Evolutionary conservation across 1,140 invertebrate species (phyloP), one percentile per base, ranked within the genome.

Genomic region (Dreissena rostriformis): DNA sequence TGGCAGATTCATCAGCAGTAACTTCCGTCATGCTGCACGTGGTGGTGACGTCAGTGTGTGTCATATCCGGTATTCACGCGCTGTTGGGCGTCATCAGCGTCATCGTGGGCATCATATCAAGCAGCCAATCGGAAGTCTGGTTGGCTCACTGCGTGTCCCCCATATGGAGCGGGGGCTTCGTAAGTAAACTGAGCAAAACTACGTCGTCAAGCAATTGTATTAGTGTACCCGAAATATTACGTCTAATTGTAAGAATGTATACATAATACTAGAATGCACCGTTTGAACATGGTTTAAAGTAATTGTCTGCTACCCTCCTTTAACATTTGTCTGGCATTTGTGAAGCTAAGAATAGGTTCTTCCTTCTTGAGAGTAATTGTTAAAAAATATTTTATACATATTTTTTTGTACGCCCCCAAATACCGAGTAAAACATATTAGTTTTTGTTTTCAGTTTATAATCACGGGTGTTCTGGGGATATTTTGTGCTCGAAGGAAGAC

Each of bases 131-230:
- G 0, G 92, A 93, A 74, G 92, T 94, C 0, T 94, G 93, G 93
- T 84, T 94, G 28, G 94, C 94, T 0, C 94, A 94, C 86, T 92
- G 88, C 55, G 93, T 94, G 0, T 94, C 94, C 0, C 94, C 94
- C 5, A 94, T 94, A 75, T 94, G 94, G 94, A 93, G 92, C 75
- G 93, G 94, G 0, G 92, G 90, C 68, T 93, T 94, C 86, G 94
- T 94, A 89, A 93, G 93, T 92, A 88, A 28, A 53, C 63, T n/a
- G n/a, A n/a, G n/a, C n/a, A n/a, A n/a, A n/a, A n/a, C n/a, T 19
- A 66, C 17, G 61, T 66, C 12, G 29, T 24, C 11, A 39, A 24
- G 66, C 19, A 0, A 26, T 8, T n/a, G 2, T 39, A 5, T 39
- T 39, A 5, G 2, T 39, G 39, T 39, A 39, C 39, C 2, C 2